These are phyloP conservation scores for Druon quercuslanigerum DNA, from an alignment of 1,140 invertebrate genomes.

Conservation along the genomic window DNA sequence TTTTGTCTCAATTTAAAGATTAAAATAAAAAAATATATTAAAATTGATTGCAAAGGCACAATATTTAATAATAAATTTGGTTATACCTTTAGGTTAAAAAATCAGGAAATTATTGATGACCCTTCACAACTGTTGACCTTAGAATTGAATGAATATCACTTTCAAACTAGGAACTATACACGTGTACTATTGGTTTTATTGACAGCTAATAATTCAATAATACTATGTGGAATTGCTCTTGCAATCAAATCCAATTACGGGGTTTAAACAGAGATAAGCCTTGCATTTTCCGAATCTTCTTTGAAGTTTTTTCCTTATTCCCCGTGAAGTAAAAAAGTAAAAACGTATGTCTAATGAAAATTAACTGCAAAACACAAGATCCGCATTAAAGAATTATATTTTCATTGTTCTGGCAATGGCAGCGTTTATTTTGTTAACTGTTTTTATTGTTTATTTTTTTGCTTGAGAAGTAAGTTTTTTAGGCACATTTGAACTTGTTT, in stretches of 20 bases:
- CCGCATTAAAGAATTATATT: too few relatives aligned
- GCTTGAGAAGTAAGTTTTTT: too few relatives aligned
- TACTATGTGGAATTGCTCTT: neutral
- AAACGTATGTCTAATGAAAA: neutral
- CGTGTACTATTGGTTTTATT: neutral
- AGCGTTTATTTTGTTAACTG: too few relatives aligned
- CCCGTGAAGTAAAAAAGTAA: neutral
- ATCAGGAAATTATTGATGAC: neutral
- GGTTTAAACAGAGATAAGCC: neutral
- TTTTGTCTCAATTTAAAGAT: too few relatives aligned
- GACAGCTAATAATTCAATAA: neutral
- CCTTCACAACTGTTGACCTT: slow-evolving; percentile 1
- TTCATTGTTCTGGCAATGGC: too few relatives aligned
- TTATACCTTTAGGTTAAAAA: neutral
- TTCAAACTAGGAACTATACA: neutral
- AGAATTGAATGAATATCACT: slow-evolving; percentile 4
- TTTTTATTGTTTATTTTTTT: too few relatives aligned
- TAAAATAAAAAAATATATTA: too few relatives aligned
- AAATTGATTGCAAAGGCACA: neutral
- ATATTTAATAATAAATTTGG: neutral
- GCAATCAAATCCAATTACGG: neutral
- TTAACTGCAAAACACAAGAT: too few relatives aligned
- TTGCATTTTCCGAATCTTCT: neutral
- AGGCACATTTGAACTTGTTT: too few relatives aligned
- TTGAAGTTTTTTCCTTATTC: neutral